Evolutionary conservation across 2,888 invertebrate genomes (phyloP), one percentile per base, ranked within the genome.

Genomic region (Electrophaes corylata): DNA sequence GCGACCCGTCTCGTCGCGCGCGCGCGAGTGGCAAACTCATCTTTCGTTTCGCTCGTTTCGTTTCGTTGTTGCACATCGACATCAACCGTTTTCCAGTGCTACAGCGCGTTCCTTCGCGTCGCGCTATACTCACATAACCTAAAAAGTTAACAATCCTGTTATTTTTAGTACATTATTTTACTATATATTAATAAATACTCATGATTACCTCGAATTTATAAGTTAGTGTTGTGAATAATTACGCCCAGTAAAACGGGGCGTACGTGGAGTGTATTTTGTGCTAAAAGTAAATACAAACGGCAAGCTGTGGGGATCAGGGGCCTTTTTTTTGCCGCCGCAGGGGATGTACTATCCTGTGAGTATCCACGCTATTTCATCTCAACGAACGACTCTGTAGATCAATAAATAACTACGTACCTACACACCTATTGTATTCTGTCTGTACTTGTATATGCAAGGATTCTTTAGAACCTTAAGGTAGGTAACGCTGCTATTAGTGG

Each of bases 241-340:
- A 81, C 88, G 88, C 89, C 89, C 86, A 73, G 40, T 47, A 69
- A 62, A 67, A 69, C 72, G 73, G 84, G 91, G 91, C 85, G 86
- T 83, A 70, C 85, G 90, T 90, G 86, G 81, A 86, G 91, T 91
- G 91, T 85, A 86, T 92, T 92, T 92, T 92, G 93, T 93, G 93
- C 88, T 86, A 79, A 88, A 90, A 92, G 92, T 90, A 91, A 88
- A 93, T 92, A 93, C 93, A 95, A 95, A 96, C 95, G 95, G 95
- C 97, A 97, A 97, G 95, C 97, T 97, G 97, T 97, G 97, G 97
- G 97, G 97, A 94, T 96, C 97, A 93, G 97, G 97, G 94, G 96
- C 97, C 93, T 97, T 96, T 94, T 97, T 97, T 94, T 95, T 97
- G 95, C 96, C 97, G 95, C 96, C 96, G 93, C 97, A 97, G 96